These are phyloP conservation scores for Andrena fulva DNA, from an alignment of 2,888 invertebrate species.

Conservation along the genomic window DNA sequence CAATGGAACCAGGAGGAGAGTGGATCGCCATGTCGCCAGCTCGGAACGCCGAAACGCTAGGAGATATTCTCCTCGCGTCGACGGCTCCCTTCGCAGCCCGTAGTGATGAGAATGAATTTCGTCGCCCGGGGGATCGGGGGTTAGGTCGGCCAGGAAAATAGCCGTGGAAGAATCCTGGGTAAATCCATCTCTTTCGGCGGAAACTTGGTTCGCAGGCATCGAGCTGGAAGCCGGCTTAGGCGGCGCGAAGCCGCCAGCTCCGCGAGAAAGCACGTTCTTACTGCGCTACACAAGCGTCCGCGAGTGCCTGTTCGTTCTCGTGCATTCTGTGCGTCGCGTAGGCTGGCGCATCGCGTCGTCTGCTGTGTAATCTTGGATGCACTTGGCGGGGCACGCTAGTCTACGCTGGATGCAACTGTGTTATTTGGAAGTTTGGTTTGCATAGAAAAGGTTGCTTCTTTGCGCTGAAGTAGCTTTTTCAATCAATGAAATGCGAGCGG, in stretches of 20 bases:
- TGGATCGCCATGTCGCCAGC: not conserved
- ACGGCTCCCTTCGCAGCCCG: not conserved
- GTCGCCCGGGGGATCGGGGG: not conserved
- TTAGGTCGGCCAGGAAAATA: constrained; percentile 32
- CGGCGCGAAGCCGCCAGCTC: constrained; percentile 40
- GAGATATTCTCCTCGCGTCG: constrained; percentile 18
- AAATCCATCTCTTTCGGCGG: constrained; percentile 67
- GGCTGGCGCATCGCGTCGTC: not conserved
- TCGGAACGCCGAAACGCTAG: constrained; percentile 17
- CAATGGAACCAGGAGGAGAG: constrained; percentile 7
- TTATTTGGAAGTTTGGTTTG: not conserved
- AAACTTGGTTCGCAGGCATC: constrained; percentile 50
- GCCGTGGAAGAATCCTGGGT: constrained; percentile 48
- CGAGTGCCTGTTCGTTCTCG: not conserved
- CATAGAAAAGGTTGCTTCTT: not conserved
- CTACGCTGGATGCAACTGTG: not conserved
- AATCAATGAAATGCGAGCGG: not conserved
- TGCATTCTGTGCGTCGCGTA: not conserved
- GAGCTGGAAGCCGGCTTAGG: constrained; percentile 57
- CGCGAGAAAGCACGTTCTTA: constrained; percentile 48
- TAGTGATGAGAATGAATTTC: constrained; percentile 37
- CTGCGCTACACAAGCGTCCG: not conserved
- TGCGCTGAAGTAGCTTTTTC: not conserved
- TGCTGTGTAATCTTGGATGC: not conserved
- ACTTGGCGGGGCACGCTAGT: not conserved